Base-by-base conservation (phyloP, 2,888 invertebrate genomes). In the Iselma pallidipennis region DNA sequence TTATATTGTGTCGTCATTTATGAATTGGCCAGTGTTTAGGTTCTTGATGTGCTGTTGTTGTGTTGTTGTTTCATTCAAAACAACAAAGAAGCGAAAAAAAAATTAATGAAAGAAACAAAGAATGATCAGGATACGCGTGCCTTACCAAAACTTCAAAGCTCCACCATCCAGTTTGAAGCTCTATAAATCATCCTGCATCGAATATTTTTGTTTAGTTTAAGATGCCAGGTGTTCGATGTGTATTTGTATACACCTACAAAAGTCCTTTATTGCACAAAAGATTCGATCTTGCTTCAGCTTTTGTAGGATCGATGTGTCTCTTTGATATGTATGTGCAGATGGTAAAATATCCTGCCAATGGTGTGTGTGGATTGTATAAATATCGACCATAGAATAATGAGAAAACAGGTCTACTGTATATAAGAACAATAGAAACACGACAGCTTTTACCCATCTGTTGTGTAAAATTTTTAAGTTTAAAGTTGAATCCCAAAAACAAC, bases 151-250 rank as follows among this genome's bases (percentile, higher is more conserved):
- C n/a, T n/a, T n/a, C n/a, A n/a, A n/a, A n/a, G n/a, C 33, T 14
- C 16, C 37, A 14, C 33, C 14, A 33, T 16, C 7, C 14, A 14
- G 9, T 42, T 9, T 42, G 42, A 37, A 37, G 37, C 57, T 23
- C 25, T 49, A 59, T 63, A 63, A 63, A 63, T 63, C 53, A 42
- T 55, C 31, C 45, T 26, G 26, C 29, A 10, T 6, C 29, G 12
- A 29, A 48, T 52, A 33, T 57, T 25, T 58, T 63, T 56, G 52
- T 62, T 33, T 65, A 61, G 23, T 26, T 29, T 37, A 50, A 55
- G 64, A 59, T 62, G 49, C 74, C 74, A 74, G 74, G 71, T 74
- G 74, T 68, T 66, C 57, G 55, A 53, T 42, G 19, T 19, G 9
- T 19, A 19, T 42, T 42, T 42, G 9, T 7, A 19, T 59, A 71